These are phyloP conservation scores for Coracias cyanogaster DNA, from an alignment of 2,797 vertebrate species.

Conservation along the genomic window DNA sequence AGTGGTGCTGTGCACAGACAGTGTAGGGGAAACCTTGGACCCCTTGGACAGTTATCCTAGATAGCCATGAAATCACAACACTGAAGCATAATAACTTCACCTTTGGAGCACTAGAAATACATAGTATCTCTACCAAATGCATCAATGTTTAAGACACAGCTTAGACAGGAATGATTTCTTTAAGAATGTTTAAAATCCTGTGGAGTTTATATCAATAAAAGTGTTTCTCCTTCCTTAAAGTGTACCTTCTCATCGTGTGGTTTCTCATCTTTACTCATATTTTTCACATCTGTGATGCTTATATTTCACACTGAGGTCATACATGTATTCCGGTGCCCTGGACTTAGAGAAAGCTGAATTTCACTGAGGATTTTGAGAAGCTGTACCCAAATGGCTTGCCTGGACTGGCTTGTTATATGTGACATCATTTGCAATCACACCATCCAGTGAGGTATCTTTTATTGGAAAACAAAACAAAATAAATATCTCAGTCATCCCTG, in stretches of 20 bases:
- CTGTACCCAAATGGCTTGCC: background rate
- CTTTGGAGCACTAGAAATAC: background rate
- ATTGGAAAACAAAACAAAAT: background rate
- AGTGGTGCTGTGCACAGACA: background rate
- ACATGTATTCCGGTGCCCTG: rapidly evolving
- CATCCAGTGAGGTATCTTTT: background rate
- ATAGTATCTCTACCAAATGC: background rate
- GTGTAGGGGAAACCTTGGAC: background rate
- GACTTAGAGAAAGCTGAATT: background rate
- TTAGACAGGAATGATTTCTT: background rate
- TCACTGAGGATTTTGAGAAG: background rate
- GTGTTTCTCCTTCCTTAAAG: background rate
- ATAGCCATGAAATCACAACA: background rate
- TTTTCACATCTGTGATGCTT: background rate
- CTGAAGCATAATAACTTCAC: background rate
- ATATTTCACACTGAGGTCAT: background rate
- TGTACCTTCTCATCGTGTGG: rapidly evolving
- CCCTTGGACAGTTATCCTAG: background rate
- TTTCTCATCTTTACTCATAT: background rate
- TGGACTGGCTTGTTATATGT: background rate
- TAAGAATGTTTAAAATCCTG: background rate
- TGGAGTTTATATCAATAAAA: background rate
- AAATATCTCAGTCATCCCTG: background rate
- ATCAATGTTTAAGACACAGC: background rate
- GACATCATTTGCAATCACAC: background rate